Evolutionary conservation across 2,888 invertebrate species (phyloP).

Genomic region (Caenorhabditis doughertyi): DNA sequence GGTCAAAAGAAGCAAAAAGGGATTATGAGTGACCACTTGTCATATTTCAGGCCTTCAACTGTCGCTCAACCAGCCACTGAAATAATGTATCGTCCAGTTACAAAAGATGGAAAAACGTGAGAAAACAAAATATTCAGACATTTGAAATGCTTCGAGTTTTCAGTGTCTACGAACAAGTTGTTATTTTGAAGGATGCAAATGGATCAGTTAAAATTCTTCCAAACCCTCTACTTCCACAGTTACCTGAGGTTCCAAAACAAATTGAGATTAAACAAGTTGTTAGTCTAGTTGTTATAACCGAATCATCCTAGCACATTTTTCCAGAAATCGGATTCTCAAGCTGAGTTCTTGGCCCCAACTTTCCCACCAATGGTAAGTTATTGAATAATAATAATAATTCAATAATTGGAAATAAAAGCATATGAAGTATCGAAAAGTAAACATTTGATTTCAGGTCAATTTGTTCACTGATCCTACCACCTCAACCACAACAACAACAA

Average conservation of each 20-base stretch:
- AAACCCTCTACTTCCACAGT: slow-evolving; percentile 32
- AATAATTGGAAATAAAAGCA: too few species aligned
- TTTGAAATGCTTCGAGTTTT: neutral
- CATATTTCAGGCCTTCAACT: slow-evolving; percentile 49
- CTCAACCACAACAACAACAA: slow-evolving; percentile 36
- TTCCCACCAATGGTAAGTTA: slow-evolving; percentile 58
- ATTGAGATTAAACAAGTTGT: slow-evolving; percentile 50
- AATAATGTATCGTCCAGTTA: slow-evolving; percentile 59
- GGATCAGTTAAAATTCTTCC: slow-evolving; percentile 53
- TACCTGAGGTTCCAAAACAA: slow-evolving; percentile 37
- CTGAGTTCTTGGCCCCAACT: slow-evolving; percentile 57
- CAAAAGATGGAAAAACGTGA: slow-evolving; percentile 56
- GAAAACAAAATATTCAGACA: neutral
- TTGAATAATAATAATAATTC: neutral
- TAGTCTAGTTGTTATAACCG: slow-evolving; percentile 28
- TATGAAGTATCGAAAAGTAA: neutral
- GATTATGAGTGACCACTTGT: slow-evolving; percentile 37
- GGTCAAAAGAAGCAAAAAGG: slow-evolving; percentile 13
- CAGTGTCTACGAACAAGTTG: slow-evolving; percentile 60
- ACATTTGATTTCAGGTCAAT: slow-evolving; percentile 38
- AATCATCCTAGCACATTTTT: slow-evolving; percentile 41
- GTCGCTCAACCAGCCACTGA: slow-evolving; percentile 53
- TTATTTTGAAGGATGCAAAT: slow-evolving; percentile 54
- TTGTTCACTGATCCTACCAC: slow-evolving; percentile 42
- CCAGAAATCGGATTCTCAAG: slow-evolving; percentile 36